Conservation (phyloP, 2,797 vertebrate genomes). For the Ctenopoma multispine region DNA sequence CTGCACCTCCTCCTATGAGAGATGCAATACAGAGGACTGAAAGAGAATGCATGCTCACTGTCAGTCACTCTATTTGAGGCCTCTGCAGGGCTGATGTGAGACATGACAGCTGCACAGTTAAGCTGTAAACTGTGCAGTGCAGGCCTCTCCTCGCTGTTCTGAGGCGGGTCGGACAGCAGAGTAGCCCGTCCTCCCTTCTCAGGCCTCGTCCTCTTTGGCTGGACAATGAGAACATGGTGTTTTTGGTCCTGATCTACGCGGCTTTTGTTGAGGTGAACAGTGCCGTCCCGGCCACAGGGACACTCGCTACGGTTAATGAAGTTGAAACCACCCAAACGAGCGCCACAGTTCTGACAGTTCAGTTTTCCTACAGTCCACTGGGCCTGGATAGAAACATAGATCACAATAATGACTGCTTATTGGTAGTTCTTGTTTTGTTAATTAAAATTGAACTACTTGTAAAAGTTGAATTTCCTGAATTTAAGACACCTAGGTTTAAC, state of each 20-base stretch:
- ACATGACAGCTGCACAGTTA: constrained; percentile 17
- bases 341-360: constrained; percentile 88
- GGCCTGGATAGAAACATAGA: constrained; percentile 75
- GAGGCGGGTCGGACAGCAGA: constrained; percentile 3
- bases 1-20: constrained; percentile 72
- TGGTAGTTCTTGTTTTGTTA: neutral
- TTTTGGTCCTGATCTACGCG: constrained; percentile 80
- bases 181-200: neutral
- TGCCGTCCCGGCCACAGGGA: constrained; percentile 84
- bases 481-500: too few relatives aligned
- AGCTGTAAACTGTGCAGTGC: constrained; percentile 27
- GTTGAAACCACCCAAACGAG: constrained; percentile 90
- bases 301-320: constrained; percentile 85
- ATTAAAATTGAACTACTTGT: too few relatives aligned
- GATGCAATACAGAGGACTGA: constrained; percentile 54
- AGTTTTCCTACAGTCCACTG: constrained; percentile 91
- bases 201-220: constrained; percentile 64
- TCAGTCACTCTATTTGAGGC: neutral
- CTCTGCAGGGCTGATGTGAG: constrained; percentile 1
- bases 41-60: neutral
- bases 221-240: constrained; percentile 61
- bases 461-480: too few relatives aligned
- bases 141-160: constrained; percentile 31
- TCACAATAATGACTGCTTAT: neutral
- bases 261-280: constrained; percentile 88